Base-by-base conservation (phyloP, 2,888 invertebrate genomes). In the Euproctis similis region DNA sequence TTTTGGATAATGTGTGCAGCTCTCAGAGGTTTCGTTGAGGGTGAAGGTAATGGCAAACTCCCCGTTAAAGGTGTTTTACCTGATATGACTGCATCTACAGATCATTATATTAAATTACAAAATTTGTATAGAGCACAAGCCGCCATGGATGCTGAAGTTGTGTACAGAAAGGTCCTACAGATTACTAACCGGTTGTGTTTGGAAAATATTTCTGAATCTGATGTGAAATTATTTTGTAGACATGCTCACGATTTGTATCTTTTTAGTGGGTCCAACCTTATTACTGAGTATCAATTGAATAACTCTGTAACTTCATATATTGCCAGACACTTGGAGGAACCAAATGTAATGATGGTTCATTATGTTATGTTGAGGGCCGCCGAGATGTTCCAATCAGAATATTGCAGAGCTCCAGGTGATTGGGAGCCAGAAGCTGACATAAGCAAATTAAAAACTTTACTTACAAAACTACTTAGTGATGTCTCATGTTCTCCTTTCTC, bases 31-130 rank as follows among this genome's bases (percentile, higher is more conserved):
- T 96, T 97, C 77, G 89, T 95, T 16, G 88, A 92, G 53, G 89
- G 90, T 35, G 96, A 97, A 72, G 95, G 95, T 3, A 84, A 88
- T 42, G 93, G 93, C 10, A 85, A 87, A 34, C 76, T 98, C 11
- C 98, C 98, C 4, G 71, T 98, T 3, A 88, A 92, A 53, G 98
- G 98, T 11, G 88, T 92, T 5, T 78, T 98, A 22, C 98, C 98
- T 2, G 98, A 98, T 62, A 98, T 98, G 98, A 96, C 96, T 2
- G 92, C 97, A 1, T 96, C 97, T 48, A 97, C 97, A 3, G 91
- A 91, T 36, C 91, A 94, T 51, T 98, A 95, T 68, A 90, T 98
- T 24, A 88, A 91, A 38, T 86, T 98, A 30, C 97, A 97, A 68
- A 94, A 94, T 68, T 87, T 97, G 68, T 95, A 96, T 63, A 89